phyloP scores from a whole-genome alignment of 2,113 vertebrate species.

The Kryptolebias marmoratus region DNA sequence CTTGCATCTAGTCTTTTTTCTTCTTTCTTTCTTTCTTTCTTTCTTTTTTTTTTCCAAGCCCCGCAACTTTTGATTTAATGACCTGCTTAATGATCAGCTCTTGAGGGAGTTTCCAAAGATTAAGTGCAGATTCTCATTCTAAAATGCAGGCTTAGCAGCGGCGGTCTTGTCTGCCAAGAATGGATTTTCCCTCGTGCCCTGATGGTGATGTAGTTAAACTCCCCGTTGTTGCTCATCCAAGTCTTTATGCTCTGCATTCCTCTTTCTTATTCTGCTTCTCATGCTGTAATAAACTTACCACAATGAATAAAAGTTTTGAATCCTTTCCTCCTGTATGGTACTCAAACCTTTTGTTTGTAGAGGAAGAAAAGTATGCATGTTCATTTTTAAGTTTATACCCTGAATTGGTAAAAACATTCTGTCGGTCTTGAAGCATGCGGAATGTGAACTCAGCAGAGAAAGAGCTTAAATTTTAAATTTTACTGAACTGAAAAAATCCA shows the following conservation, averaged over 20 bases:
- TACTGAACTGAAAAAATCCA: constrained; percentile 56
- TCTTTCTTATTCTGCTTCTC: constrained; percentile 22
- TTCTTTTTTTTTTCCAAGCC: constrained; percentile 71
- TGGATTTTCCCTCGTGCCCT: constrained; percentile 89
- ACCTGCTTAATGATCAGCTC: constrained; percentile 90
- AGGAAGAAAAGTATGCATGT: background rate
- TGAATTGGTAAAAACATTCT: constrained; percentile 4
- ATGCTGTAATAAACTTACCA: constrained; percentile 27
- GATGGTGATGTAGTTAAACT: constrained; percentile 90
- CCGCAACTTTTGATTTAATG: constrained; percentile 92
- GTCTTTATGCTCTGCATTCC: constrained; percentile 57
- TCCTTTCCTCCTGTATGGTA: background rate
- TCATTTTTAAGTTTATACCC: constrained; percentile 4
- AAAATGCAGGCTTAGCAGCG: constrained; percentile 92
- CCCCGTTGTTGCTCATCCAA: constrained; percentile 83
- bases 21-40: constrained; percentile 62
- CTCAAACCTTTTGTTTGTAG: background rate
- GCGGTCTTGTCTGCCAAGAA: constrained; percentile 89
- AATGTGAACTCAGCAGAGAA: constrained; percentile 51
- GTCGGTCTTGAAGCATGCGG: constrained; percentile 17
- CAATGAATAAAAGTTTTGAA: constrained; percentile 4
- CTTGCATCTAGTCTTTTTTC: background rate
- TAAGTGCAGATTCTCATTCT: constrained; percentile 91
- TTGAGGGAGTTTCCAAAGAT: constrained; percentile 89
- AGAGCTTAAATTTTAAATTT: constrained; percentile 46